These are phyloP conservation scores for Drosophila limbata DNA, from an alignment of 2,888 invertebrate species.

Conservation along the genomic window DNA sequence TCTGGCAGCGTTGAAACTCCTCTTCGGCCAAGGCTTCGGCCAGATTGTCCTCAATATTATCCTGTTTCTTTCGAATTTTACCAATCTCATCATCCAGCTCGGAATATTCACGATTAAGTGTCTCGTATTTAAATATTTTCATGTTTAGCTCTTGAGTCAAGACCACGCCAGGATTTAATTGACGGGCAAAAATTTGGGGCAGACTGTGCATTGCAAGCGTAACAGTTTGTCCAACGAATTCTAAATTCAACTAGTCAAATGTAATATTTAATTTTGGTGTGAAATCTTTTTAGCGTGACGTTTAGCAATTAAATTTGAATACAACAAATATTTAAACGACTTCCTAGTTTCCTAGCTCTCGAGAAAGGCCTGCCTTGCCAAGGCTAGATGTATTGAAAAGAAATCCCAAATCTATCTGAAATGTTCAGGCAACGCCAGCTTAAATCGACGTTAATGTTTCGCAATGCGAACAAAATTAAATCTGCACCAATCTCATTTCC, in stretches of 20 bases:
- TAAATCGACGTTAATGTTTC: conserved; percentile 46
- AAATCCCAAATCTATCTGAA: conserved; percentile 1
- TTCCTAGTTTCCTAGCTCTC: conserved; percentile 3
- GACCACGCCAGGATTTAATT: conserved; percentile 60
- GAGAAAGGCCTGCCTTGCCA: conserved; percentile 32
- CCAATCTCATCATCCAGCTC: conserved; percentile 49
- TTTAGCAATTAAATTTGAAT: conserved; percentile 21
- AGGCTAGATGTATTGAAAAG: conserved; percentile 2
- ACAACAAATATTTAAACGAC: conserved; percentile 20
- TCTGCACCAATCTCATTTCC: conserved; percentile 74
- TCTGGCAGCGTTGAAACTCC: conserved; percentile 54
- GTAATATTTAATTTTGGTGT: conserved; percentile 31
- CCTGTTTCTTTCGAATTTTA: conserved; percentile 53
- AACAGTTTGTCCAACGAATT: conserved; percentile 1
- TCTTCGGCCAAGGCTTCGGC: conserved; percentile 66
- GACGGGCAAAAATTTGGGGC: conserved; percentile 44
- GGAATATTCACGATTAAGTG: conserved; percentile 30
- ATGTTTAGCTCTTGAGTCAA: conserved; percentile 52
- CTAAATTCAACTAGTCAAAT: conserved; percentile 3
- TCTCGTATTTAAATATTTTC: conserved; percentile 52
- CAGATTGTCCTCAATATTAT: conserved; percentile 51
- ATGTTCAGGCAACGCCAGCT: conserved; percentile 26
- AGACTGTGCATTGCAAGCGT: conserved; percentile 36
- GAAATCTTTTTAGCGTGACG: conserved; percentile 18
- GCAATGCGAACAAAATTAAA: conserved; percentile 53